These are phyloP conservation scores for Andrena minutula DNA, from an alignment of 2,888 invertebrate genomes.

Conservation along the genomic window DNA sequence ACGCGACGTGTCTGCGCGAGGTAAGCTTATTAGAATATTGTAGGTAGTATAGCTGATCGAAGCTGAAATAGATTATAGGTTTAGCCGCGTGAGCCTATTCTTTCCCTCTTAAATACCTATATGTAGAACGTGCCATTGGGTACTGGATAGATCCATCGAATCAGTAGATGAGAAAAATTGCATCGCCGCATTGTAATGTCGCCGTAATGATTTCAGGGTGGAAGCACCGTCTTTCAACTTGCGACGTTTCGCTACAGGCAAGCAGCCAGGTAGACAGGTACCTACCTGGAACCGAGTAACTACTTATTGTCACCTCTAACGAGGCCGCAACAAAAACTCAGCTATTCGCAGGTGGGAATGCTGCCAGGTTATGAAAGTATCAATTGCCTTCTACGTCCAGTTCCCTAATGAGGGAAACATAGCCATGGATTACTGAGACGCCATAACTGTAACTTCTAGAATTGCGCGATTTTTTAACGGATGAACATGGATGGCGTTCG, in stretches of 20 bases:
- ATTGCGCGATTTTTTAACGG: slow-evolving; percentile 60
- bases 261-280: slow-evolving; percentile 59
- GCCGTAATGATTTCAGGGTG: slow-evolving; percentile 55
- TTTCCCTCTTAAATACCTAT: not conserved
- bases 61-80: slow-evolving; percentile 2
- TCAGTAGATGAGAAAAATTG: slow-evolving; percentile 32
- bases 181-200: slow-evolving; percentile 35
- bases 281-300: slow-evolving; percentile 82
- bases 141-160: slow-evolving; percentile 26
- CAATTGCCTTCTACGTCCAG: slow-evolving; percentile 83
- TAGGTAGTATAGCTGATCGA: not conserved
- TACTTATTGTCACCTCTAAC: slow-evolving; percentile 84
- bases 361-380: slow-evolving; percentile 83
- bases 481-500: slow-evolving; percentile 10
- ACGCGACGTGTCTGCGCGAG: not conserved
- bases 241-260: slow-evolving; percentile 56
- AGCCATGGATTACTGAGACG: slow-evolving; percentile 64
- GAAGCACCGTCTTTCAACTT: slow-evolving; percentile 40
- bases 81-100: not conserved
- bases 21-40: not conserved
- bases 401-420: slow-evolving; percentile 82
- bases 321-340: slow-evolving; percentile 79
- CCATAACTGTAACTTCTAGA: slow-evolving; percentile 56
- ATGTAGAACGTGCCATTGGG: slow-evolving; percentile 1
- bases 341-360: slow-evolving; percentile 83